Evolutionary conservation across 2,797 vertebrate species (phyloP).

Genomic region (Cyprinodon diabolis): DNA sequence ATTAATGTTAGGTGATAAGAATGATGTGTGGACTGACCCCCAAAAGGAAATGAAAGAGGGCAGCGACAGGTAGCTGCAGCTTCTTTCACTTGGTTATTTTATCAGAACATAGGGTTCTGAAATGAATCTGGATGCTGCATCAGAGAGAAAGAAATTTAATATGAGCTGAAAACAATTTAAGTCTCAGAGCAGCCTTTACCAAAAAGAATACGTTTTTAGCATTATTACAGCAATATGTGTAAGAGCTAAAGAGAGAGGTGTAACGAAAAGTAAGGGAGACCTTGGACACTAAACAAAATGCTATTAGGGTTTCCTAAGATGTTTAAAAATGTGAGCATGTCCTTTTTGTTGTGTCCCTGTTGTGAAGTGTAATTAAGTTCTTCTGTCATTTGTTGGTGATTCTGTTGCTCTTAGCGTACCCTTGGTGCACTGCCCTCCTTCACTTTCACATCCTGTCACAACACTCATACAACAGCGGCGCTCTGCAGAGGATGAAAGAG

Average conservation of each 20-base stretch:
- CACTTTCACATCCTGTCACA: slow-evolving; percentile 46
- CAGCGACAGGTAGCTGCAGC: background rate
- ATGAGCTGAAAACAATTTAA: slow-evolving; percentile 14
- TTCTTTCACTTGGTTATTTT: background rate
- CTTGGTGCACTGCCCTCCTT: slow-evolving; percentile 16
- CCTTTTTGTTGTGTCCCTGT: slow-evolving; percentile 23
- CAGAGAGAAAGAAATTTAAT: slow-evolving; percentile 25
- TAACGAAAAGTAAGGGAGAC: slow-evolving; percentile 14
- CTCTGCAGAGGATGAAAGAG: slow-evolving; percentile 50
- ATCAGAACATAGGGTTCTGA: background rate
- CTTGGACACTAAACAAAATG: slow-evolving; percentile 16
- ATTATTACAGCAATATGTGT: slow-evolving; percentile 5
- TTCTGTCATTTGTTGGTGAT: slow-evolving; percentile 23
- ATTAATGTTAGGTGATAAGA: background rate
- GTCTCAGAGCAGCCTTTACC: background rate
- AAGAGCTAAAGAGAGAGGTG: background rate
- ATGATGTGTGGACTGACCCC: background rate
- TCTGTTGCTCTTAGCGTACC: slow-evolving; percentile 24
- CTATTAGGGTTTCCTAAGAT: background rate
- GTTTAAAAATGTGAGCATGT: background rate
- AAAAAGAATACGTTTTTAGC: slow-evolving; percentile 9
- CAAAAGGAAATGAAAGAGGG: background rate
- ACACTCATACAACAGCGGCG: slow-evolving; percentile 2
- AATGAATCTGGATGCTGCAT: slow-evolving; percentile 1
- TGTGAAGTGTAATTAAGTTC: slow-evolving; percentile 34